phyloP scores from a whole-genome alignment of 2,113 vertebrate species.

The Gobio gobio region DNA sequence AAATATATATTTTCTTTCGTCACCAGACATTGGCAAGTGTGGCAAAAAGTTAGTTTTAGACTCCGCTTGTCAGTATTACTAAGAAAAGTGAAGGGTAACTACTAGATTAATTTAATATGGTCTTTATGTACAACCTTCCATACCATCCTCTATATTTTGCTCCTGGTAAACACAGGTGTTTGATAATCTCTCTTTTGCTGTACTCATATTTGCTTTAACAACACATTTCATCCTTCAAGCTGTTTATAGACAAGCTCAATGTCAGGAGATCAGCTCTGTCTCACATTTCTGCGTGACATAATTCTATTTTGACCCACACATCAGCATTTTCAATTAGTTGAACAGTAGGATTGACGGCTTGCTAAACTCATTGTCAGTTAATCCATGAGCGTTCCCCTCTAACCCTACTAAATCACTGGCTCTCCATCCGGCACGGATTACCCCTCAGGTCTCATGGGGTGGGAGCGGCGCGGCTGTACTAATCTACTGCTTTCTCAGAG shows the following conservation, averaged over 20 bases:
- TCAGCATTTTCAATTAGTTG: constrained; percentile 49
- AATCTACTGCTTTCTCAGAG: constrained; percentile 71
- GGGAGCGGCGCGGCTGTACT: constrained; percentile 31
- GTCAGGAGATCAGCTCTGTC: constrained; percentile 39
- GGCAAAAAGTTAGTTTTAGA: too few species aligned
- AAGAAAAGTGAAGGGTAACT: neutral
- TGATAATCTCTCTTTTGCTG: constrained; percentile 21
- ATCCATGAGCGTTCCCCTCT: constrained; percentile 28
- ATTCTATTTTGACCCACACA: constrained; percentile 30
- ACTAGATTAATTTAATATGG: neutral
- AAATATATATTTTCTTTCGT: too few species aligned
- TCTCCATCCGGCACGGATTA: constrained; percentile 62
- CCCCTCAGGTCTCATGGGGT: constrained; percentile 33
- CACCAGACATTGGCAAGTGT: too few species aligned
- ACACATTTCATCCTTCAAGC: constrained; percentile 26
- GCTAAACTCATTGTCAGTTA: constrained; percentile 48
- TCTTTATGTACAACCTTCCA: neutral
- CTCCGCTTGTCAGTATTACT: neutral
- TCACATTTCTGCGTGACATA: constrained; percentile 8
- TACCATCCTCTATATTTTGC: neutral
- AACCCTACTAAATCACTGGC: constrained; percentile 5
- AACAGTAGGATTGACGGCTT: neutral
- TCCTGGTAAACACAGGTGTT: constrained; percentile 16
- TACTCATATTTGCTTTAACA: constrained; percentile 26
- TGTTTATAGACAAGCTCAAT: constrained; percentile 41